A percentile compares a stretch with the other conserved stretches of the same genome.
phyloP scores from a whole-genome alignment of 92 coral and sea anemone genomes.

The Scolanthus callimorphus region DNA sequence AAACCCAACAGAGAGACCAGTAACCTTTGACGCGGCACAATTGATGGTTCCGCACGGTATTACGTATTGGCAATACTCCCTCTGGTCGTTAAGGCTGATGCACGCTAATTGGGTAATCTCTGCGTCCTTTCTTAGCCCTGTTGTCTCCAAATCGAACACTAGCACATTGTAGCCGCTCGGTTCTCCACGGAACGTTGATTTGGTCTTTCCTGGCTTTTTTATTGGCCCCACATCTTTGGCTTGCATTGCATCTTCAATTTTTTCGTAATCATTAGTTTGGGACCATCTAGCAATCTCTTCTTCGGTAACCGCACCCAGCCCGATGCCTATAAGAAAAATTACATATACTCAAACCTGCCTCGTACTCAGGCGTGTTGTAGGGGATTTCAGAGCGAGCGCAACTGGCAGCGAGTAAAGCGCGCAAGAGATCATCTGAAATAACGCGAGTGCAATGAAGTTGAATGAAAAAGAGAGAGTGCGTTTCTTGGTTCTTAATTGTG shows the following conservation, averaged over 20 bases:
- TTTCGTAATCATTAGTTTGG: background rate
- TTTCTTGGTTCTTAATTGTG: too few species aligned
- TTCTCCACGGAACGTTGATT: background rate
- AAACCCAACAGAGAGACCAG: conserved; percentile 18
- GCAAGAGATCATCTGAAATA: too few species aligned
- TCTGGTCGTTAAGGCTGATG: conserved; percentile 7
- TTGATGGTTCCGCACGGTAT: conserved; percentile 13
- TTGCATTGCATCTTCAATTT: background rate
- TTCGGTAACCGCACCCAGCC: background rate
- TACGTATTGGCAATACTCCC: conserved; percentile 7
- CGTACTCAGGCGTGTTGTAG: too few species aligned
- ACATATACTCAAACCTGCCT: too few species aligned
- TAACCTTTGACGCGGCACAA: conserved; percentile 13
- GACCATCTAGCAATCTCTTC: background rate
- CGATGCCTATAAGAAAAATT: conserved; percentile 5
- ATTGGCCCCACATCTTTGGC: background rate
- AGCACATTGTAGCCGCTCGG: background rate
- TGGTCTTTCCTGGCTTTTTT: background rate
- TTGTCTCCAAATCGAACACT: conserved; percentile 14
- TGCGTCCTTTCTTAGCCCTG: conserved; percentile 7
- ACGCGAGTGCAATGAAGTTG: too few species aligned
- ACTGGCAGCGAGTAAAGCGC: too few species aligned
- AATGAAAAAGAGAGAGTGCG: too few species aligned
- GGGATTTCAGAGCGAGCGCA: too few species aligned
- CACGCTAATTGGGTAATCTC: conserved; percentile 15